Base-by-base conservation (phyloP, 1,140 invertebrate species). In the Anoplophora glabripennis region DNA sequence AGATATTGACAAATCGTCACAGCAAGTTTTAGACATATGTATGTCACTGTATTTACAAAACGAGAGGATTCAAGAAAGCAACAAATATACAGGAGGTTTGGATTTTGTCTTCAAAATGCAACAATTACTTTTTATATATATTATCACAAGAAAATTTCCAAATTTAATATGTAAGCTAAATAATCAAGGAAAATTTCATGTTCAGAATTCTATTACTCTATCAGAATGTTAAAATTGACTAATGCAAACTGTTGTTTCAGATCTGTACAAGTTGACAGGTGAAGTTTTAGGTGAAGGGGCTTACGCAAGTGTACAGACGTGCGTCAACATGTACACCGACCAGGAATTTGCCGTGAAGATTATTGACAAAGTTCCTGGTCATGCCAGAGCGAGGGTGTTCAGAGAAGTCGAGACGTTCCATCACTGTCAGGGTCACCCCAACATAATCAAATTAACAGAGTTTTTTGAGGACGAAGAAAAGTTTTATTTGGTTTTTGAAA, bases 391-490 rank as follows among this genome's bases (percentile, higher is more conserved):
- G 67, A 84, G 95, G 68, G 95, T 98, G 40, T 96, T 98, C 82
- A 92, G 94, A 60, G 96, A 99, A 79, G 94, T 99, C 66, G 95
- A 99, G 80, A 98, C 94, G 64, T 98, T 98, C 83, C 92, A 97
- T 79, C 90, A 98, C 78, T 99, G 95, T 78, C 89, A 94, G 76
- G 93, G 92, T 61, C 94, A 98, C 80, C 88, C 91, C 17, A 96
- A 98, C 77, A 98, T 99, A 77, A 92, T 99, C 73, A 94, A 98
- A 78, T 84, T 99, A 72, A 89, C 94, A 68, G 94, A 98, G 77
- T 97, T 95, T 80, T 97, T 97, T 79, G 94, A 98, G 78, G 96
- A 97, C 81, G 89, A 94, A 64, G 92, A 96, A 76, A 89, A 88
- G 76, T 98, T 98, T 77, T 98, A 96, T 79, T 85, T 98, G 76